Conservation (phyloP, 2,113 vertebrate genomes). For the Oenanthe oenanthe region DNA sequence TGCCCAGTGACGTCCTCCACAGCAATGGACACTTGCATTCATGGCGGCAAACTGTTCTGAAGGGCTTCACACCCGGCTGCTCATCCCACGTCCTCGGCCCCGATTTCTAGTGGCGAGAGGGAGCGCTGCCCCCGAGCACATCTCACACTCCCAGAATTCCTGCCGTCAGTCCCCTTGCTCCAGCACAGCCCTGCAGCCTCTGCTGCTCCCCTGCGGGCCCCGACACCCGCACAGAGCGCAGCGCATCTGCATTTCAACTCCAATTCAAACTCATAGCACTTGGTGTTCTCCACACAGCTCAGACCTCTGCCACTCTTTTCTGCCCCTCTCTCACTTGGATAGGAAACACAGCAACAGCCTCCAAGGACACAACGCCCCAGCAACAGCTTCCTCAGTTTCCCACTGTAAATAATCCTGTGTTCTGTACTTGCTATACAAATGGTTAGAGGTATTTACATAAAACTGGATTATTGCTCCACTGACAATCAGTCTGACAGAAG, state of each 20-base stretch:
- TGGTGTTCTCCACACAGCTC: not conserved
- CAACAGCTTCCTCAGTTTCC: constrained; percentile 36
- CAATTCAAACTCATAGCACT: not conserved
- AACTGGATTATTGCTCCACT: not conserved
- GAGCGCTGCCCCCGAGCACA: accelerated
- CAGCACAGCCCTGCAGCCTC: not conserved
- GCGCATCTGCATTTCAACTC: not conserved
- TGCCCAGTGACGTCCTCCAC: not conserved
- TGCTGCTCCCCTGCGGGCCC: not conserved
- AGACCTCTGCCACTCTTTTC: not conserved
- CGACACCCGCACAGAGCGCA: accelerated
- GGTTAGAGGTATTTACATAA: not conserved
- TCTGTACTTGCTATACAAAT: not conserved
- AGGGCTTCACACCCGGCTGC: not conserved
- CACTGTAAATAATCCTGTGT: not conserved
- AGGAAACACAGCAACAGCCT: not conserved
- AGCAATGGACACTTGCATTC: not conserved
- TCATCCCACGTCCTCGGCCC: not conserved
- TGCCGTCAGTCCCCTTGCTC: not conserved
- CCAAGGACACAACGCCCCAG: constrained; percentile 43
- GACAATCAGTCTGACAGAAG: not conserved
- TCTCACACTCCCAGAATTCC: not conserved
- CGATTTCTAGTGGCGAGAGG: not conserved
- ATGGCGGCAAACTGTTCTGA: not conserved
- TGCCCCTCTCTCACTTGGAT: not conserved